A percentile compares a stretch with the other conserved stretches of the same genome.
These are phyloP conservation scores for Carollia perspicillata DNA, from an alignment of 2,113 vertebrate species.

Conservation along the genomic window DNA sequence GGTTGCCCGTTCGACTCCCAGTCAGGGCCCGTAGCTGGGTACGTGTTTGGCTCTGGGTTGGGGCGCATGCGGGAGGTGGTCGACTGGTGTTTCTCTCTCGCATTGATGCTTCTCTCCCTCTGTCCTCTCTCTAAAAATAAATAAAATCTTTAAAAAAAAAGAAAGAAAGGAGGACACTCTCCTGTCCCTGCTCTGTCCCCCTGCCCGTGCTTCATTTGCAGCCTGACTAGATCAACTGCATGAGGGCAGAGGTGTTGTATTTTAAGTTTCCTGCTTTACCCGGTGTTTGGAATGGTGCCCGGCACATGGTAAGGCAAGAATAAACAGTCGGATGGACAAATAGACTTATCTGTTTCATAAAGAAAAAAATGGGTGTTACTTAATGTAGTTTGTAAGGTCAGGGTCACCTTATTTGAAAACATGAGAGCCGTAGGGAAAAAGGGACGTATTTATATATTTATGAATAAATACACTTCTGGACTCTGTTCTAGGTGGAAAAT, in stretches of 20 bases:
- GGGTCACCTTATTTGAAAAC: background rate
- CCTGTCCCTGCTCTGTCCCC: background rate
- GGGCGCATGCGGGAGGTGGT: no score
- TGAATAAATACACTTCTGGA: slow-evolving; percentile 15
- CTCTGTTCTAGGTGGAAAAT: slow-evolving; percentile 32
- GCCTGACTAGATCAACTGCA: background rate
- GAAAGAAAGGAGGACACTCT: background rate
- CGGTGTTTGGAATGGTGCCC: background rate
- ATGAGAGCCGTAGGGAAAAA: background rate
- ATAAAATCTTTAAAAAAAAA: no score
- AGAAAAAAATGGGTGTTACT: background rate
- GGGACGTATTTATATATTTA: background rate
- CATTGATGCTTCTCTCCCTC: no score
- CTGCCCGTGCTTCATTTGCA: background rate
- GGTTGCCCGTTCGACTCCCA: no score
- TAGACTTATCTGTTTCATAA: background rate
- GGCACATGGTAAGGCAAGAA: background rate
- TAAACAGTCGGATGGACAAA: background rate
- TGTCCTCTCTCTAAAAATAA: no score
- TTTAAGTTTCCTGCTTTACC: background rate
- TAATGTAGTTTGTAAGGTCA: background rate
- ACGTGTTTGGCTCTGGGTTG: no score
- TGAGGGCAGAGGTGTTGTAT: background rate
- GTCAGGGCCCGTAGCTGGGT: no score
- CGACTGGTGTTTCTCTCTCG: no score